Percentiles rank a stretch among this genome's conserved stretches.
phyloP scores from a whole-genome alignment of 2,113 vertebrate genomes.

The Sceloporus undulatus region DNA sequence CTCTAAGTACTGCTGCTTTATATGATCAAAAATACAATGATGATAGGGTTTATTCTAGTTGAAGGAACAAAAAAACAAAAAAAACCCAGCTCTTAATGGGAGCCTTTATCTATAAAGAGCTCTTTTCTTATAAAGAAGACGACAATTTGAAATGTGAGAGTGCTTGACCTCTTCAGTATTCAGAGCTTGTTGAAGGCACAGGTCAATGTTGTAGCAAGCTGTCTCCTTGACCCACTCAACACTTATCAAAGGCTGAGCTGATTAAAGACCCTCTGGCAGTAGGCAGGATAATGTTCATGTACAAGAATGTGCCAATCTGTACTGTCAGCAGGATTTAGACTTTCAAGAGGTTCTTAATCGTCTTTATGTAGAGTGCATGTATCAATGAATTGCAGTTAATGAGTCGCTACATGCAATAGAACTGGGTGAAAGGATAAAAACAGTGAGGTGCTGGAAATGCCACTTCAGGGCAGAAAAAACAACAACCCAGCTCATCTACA shows the following conservation, averaged over 20 bases:
- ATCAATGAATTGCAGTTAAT: conserved; percentile 49
- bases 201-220: conserved; percentile 2
- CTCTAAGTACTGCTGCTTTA: conserved; percentile 37
- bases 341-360: conserved; percentile 46
- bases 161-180: neutral
- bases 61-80: neutral
- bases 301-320: conserved; percentile 21
- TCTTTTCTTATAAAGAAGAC: neutral
- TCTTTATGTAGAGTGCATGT: neutral
- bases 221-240: neutral
- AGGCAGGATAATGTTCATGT: neutral
- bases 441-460: neutral
- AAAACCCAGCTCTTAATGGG: conserved; percentile 45
- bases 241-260: conserved; percentile 35
- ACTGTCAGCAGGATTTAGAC: conserved; percentile 26
- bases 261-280: conserved; percentile 42
- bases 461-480: neutral
- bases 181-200: neutral
- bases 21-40: conserved; percentile 50
- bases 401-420: conserved; percentile 10
- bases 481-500: neutral
- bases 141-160: neutral
- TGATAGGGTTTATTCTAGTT: neutral
- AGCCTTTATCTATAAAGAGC: fast-evolving
- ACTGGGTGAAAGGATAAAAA: conserved; percentile 22